phyloP scores from a whole-genome alignment of 2,113 vertebrate genomes.

The Stigmatopora nigra region DNA sequence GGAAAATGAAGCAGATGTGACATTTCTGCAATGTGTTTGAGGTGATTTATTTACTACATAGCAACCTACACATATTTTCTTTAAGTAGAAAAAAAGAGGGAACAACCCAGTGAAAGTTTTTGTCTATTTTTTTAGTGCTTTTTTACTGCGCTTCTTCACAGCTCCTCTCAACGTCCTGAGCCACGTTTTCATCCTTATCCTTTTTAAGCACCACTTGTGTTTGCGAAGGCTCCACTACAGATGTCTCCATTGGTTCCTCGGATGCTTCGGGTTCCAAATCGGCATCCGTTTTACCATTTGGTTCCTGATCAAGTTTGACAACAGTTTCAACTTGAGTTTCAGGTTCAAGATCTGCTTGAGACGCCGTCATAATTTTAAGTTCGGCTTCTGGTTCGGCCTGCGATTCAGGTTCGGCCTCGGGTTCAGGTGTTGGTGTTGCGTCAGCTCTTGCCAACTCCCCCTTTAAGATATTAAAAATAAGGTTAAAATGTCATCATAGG shows the following conservation, averaged over 20 bases:
- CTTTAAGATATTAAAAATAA: constrained; percentile 41
- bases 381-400: not conserved
- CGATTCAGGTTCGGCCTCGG: not conserved
- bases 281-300: not conserved
- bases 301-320: not conserved
- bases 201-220: constrained; percentile 28
- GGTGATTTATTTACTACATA: constrained; percentile 35
- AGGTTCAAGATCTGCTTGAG: constrained; percentile 9
- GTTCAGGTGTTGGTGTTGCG: constrained; percentile 11
- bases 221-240: constrained; percentile 20
- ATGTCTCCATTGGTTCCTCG: constrained; percentile 62
- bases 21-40: not conserved
- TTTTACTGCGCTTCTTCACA: constrained; percentile 38
- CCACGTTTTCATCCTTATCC: constrained; percentile 13
- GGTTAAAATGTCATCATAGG: not conserved
- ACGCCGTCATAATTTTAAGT: not conserved
- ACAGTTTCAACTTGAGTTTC: not conserved
- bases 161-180: constrained; percentile 11
- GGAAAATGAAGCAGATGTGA: not conserved
- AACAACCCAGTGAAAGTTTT: not conserved
- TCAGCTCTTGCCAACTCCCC: constrained; percentile 25
- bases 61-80: constrained; percentile 1
- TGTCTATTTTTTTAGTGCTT: not conserved
- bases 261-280: not conserved
- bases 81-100: constrained; percentile 37